These are phyloP conservation scores for Percina caprodes DNA, from an alignment of 2,113 vertebrate genomes.

Conservation along the genomic window DNA sequence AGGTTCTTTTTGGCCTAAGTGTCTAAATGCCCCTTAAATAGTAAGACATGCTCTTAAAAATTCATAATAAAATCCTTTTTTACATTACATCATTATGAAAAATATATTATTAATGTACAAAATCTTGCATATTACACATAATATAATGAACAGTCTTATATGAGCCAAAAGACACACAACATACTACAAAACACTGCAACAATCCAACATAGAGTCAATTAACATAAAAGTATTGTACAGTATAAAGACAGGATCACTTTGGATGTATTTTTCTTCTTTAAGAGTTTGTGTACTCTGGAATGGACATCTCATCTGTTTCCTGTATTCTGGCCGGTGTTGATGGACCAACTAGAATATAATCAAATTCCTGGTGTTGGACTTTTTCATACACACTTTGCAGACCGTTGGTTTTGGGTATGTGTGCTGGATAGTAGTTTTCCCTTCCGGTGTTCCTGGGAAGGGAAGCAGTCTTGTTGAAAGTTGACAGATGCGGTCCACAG, in stretches of 20 bases:
- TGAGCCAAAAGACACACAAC: slow-evolving; percentile 73
- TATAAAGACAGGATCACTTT: slow-evolving; percentile 52
- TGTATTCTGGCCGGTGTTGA: slow-evolving; percentile 91
- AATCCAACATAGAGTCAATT: slow-evolving; percentile 68
- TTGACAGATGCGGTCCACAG: slow-evolving; percentile 84
- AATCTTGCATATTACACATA: slow-evolving; percentile 85
- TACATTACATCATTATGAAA: slow-evolving; percentile 82
- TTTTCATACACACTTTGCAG: slow-evolving; percentile 96
- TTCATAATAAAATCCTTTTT: slow-evolving; percentile 78
- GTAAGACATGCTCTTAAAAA: slow-evolving; percentile 82
- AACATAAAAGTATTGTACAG: slow-evolving; percentile 73
- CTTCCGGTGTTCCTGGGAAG: slow-evolving; percentile 91
- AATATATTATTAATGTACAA: slow-evolving; percentile 87
- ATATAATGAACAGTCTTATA: slow-evolving; percentile 83
- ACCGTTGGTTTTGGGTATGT: slow-evolving; percentile 89
- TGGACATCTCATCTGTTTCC: slow-evolving; percentile 91
- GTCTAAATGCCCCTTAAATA: slow-evolving; percentile 78
- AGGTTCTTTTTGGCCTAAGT: slow-evolving; percentile 40
- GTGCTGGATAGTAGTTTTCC: slow-evolving; percentile 92
- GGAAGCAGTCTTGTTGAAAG: slow-evolving; percentile 94
- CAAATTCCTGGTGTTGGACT: slow-evolving; percentile 93
- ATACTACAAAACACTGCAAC: slow-evolving; percentile 77
- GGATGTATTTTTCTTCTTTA: slow-evolving; percentile 57
- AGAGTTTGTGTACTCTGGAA: slow-evolving; percentile 90
- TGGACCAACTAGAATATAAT: slow-evolving; percentile 91